Conservation (phyloP, 2,888 invertebrate genomes). For the Mycalesis mineus region DNA sequence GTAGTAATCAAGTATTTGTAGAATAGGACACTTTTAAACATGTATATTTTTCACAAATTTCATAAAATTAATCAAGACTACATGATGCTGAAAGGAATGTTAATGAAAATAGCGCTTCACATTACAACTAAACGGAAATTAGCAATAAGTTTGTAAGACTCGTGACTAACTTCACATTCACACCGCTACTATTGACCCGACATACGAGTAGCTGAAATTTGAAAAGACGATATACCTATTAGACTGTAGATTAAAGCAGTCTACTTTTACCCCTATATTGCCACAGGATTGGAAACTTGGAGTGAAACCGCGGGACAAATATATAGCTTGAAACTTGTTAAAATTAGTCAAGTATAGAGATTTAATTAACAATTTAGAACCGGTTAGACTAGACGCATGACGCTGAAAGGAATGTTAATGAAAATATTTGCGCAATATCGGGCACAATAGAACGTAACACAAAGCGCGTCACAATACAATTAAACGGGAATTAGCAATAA, state of each 20-base stretch:
- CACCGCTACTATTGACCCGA: no score
- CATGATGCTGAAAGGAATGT: not conserved
- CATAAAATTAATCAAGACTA: no score
- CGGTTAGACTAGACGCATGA: not conserved
- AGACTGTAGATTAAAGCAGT: no score
- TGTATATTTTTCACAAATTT: no score
- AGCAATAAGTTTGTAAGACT: conserved; percentile 72
- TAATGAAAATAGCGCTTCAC: conserved; percentile 16
- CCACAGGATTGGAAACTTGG: no score
- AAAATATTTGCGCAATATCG: conserved; percentile 14
- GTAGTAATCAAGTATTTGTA: no score
- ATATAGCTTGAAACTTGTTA: not conserved
- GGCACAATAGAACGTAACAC: conserved; percentile 22
- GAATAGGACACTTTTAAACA: no score
- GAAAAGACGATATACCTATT: no score
- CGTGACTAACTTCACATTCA: no score
- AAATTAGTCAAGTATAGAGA: not conserved
- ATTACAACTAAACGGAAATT: conserved; percentile 68
- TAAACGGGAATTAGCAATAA: conserved; percentile 70
- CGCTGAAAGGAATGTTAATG: conserved; percentile 6
- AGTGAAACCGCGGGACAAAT: no score
- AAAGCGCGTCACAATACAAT: conserved; percentile 45
- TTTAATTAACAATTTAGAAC: not conserved
- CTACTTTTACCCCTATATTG: no score
- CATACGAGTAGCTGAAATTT: no score